Percentiles rank a stretch among this genome's conserved stretches.
phyloP scores from a whole-genome alignment of 2,797 vertebrate genomes.

The Melopsittacus undulatus region DNA sequence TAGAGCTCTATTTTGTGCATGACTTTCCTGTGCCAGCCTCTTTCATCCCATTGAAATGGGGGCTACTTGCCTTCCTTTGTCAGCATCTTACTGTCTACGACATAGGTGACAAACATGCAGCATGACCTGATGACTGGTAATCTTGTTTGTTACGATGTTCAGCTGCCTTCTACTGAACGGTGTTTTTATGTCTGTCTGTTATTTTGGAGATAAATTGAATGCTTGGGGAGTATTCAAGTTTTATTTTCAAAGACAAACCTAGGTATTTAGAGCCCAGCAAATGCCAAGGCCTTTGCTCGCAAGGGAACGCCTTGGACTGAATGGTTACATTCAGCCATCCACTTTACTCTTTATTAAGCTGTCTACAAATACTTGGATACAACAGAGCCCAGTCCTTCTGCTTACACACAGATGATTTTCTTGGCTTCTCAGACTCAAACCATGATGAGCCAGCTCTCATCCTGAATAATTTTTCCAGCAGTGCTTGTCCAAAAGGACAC shows the following conservation, averaged over 20 bases:
- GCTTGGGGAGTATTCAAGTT: neutral
- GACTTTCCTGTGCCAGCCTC: neutral
- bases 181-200: neutral
- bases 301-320: neutral
- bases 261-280: neutral
- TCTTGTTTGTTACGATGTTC: neutral
- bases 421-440: constrained; percentile 31
- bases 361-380: neutral
- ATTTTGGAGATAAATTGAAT: neutral
- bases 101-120: neutral
- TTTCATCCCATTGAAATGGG: neutral
- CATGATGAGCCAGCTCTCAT: constrained; percentile 15
- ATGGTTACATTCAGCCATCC: neutral
- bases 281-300: neutral
- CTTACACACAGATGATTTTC: constrained; percentile 39
- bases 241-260: constrained; percentile 16
- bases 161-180: neutral
- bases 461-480: constrained; percentile 14
- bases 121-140: neutral
- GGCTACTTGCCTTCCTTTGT: neutral
- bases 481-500: neutral
- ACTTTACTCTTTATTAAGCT: constrained; percentile 6
- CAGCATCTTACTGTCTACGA: neutral
- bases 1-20: neutral
- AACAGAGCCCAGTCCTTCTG: constrained; percentile 11